phyloP scores from a whole-genome alignment of 37 sponge, comb jelly and placozoan genomes.

The Petrosia ficiformis region DNA sequence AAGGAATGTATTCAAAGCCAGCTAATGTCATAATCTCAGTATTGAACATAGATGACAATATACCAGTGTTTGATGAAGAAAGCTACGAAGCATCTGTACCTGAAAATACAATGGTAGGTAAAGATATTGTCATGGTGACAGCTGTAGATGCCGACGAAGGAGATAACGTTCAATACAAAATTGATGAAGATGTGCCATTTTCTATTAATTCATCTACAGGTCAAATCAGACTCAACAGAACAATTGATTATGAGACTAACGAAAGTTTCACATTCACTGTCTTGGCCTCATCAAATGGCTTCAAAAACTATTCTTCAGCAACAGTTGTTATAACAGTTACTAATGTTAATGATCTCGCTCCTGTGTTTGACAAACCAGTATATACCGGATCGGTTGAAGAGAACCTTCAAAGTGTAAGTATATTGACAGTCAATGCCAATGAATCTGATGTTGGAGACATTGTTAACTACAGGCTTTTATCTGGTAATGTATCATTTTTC shows the following conservation, averaged over 20 bases:
- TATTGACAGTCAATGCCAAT: not conserved
- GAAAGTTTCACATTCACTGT: slow-evolving; percentile 16
- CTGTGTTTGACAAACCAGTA: not conserved
- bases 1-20: slow-evolving; percentile 4
- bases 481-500: not conserved
- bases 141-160: slow-evolving; percentile 30
- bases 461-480: not conserved
- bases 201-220: slow-evolving; percentile 45
- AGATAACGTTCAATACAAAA: slow-evolving; percentile 4
- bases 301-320: not conserved
- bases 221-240: slow-evolving; percentile 34
- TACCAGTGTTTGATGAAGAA: slow-evolving; percentile 37
- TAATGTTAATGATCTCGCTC: slow-evolving; percentile 3
- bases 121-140: slow-evolving; percentile 17
- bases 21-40: slow-evolving; percentile 30
- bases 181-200: slow-evolving; percentile 32
- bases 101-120: slow-evolving; percentile 42
- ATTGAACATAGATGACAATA: slow-evolving; percentile 25
- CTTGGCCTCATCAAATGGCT: slow-evolving; percentile 12
- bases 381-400: not conserved
- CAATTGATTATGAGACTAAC: slow-evolving; percentile 57
- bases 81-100: slow-evolving; percentile 8
- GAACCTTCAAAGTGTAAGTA: not conserved
- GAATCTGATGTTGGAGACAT: not conserved
- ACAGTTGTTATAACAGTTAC: not conserved